Evolutionary conservation across 2,797 vertebrate genomes (phyloP), one percentile per base, ranked within the genome.

Genomic region (Dallia pectoralis): DNA sequence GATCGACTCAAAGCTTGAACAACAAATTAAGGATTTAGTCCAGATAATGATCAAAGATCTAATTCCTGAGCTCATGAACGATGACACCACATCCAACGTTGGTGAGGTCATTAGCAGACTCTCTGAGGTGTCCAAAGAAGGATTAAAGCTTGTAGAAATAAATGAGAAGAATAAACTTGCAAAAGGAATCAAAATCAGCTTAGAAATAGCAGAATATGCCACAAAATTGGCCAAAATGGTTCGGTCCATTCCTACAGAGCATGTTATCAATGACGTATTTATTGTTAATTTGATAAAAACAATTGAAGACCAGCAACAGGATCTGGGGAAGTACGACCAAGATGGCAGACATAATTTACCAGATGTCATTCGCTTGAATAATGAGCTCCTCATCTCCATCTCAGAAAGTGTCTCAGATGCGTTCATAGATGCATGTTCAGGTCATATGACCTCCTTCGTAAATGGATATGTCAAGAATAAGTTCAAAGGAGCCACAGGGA

Each of bases 321-420:
- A 18, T 49, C 40, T 36, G 7, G 22, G 4, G n/a, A 51, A 56
- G 48, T 76, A 74, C 71, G 71, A 78, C 47, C 59, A 74, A 32
- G 79, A 78, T 69, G 77, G 73, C 16, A 22, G 74, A 70, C 76
- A 78, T 11, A 11, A 65, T 19, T 56, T 81, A 33, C 14, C 15
- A 0, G 79, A 81, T 44, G 76, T 78, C n/a, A 65, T 32, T 25
- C 67, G 74, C 36, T 63, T 81, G 12, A 76, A 81, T 51, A 9
- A 1, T 6, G 71, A 78, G 15, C 4, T 69, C 68, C 49, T 65
- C 0, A 16, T 59, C 8, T n/a, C 3, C 6, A 74, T 81, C 6
- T 3, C 63, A 3, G 33, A 75, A 11, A 40, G 18, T 49, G 48
- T 19, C 36, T 75, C 5, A 2, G 30, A 27, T 64, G 7, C 3